A percentile compares a stretch with the other conserved stretches of the same genome.
Conservation (phyloP, 2,888 invertebrate genomes). For the Conus canariensis region DNA sequence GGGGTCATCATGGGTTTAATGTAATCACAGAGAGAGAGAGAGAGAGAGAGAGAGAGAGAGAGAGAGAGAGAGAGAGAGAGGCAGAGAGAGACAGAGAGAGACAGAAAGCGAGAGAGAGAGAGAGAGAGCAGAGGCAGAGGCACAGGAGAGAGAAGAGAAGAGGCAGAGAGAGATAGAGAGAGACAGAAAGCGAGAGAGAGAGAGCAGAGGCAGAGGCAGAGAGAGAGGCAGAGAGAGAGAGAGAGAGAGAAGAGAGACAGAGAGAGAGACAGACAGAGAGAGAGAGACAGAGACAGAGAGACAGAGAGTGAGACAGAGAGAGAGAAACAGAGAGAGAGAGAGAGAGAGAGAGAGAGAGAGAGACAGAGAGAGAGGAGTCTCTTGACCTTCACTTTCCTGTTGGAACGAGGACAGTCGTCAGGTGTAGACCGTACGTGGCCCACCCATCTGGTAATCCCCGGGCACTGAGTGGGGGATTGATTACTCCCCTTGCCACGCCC, state of each 20-base stretch:
- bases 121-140: too few relatives aligned
- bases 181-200: not conserved
- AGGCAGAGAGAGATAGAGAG: not conserved
- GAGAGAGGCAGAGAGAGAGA: not conserved
- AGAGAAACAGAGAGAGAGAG: not conserved
- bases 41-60: not conserved
- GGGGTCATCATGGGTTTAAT: too few relatives aligned
- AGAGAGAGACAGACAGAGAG: too few relatives aligned
- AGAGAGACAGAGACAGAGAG: not conserved
- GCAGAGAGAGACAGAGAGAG: not conserved
- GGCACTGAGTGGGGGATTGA: too few relatives aligned
- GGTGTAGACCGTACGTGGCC: too few relatives aligned
- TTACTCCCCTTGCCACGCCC: too few relatives aligned
- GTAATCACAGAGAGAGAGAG: not conserved
- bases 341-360: too few relatives aligned
- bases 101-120: not conserved
- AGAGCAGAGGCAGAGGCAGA: too few relatives aligned
- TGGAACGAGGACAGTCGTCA: too few relatives aligned
- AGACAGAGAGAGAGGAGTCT: too few relatives aligned
- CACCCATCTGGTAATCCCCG: too few relatives aligned
- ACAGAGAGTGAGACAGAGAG: not conserved
- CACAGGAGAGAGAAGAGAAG: not conserved
- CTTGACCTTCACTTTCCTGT: too few relatives aligned
- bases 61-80: constrained; percentile 2
- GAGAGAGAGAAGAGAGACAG: not conserved